Conservation (phyloP, 2,113 vertebrate genomes). For the Ornithorhynchus anatinus region DNA sequence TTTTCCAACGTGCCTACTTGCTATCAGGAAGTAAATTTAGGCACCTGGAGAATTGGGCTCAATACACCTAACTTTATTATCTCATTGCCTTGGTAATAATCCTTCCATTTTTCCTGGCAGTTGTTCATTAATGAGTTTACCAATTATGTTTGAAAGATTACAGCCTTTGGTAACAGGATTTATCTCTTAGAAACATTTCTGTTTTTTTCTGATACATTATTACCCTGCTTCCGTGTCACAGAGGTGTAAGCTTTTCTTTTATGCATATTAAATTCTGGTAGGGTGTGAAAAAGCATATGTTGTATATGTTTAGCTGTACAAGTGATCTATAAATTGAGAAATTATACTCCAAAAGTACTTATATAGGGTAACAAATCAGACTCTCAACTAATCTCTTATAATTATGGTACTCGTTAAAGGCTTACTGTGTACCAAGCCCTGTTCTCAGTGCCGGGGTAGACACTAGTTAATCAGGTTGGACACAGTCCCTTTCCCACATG, state of each 20-base stretch:
- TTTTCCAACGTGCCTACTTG: too few relatives aligned
- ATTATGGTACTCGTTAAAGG: too few relatives aligned
- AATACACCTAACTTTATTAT: conserved; percentile 72
- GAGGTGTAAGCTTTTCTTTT: conserved; percentile 60
- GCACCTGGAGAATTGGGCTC: too few relatives aligned
- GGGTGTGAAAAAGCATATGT: conserved; percentile 1
- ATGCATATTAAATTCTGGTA: conserved; percentile 60
- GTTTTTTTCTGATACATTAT: conserved; percentile 65
- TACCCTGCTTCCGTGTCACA: conserved; percentile 59
- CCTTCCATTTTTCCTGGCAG: conserved; percentile 66
- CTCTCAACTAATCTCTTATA: too few relatives aligned
- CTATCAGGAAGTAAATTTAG: too few relatives aligned
- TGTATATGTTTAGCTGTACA: conserved; percentile 39
- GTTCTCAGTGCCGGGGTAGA: too few relatives aligned
- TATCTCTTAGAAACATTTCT: conserved; percentile 69
- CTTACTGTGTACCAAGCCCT: too few relatives aligned
- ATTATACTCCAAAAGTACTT: too few relatives aligned
- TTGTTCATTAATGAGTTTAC: conserved; percentile 71
- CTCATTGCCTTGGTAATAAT: conserved; percentile 69
- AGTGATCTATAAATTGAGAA: too few relatives aligned
- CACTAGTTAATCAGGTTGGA: too few relatives aligned
- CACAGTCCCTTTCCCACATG: too few relatives aligned
- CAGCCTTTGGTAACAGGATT: conserved; percentile 68
- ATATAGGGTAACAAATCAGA: too few relatives aligned
- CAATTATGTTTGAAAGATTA: conserved; percentile 72